Evolutionary conservation across 2,113 vertebrate species (phyloP).

Genomic region (Mastomys natalensis): DNA sequence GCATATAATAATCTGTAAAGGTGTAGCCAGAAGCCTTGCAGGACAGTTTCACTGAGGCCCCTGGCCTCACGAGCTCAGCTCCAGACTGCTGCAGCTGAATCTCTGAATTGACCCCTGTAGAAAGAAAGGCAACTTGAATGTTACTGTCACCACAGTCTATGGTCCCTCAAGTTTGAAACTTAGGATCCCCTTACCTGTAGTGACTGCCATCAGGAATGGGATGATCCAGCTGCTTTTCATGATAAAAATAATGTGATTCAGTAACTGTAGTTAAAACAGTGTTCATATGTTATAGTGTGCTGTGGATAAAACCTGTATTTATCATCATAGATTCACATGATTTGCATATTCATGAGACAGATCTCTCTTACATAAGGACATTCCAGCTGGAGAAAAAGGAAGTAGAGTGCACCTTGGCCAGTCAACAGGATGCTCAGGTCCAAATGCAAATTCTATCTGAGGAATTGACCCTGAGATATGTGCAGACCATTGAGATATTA

Average conservation of each 20-base stretch:
- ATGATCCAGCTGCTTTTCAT: neutral
- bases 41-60: neutral
- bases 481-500: neutral
- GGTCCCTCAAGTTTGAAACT: neutral
- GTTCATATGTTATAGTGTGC: neutral
- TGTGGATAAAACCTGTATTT: too few relatives aligned
- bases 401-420: neutral
- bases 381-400: neutral
- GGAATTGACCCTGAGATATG: neutral
- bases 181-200: neutral
- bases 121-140: neutral
- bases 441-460: neutral
- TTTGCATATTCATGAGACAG: neutral
- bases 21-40: neutral
- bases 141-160: neutral
- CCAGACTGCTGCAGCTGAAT: neutral
- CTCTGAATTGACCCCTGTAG: neutral
- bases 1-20: rapidly evolving
- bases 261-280: neutral
- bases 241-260: neutral
- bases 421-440: neutral
- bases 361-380: neutral
- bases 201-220: neutral
- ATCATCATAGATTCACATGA: too few relatives aligned
- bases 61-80: rapidly evolving